These are phyloP conservation scores for Gymnoscopelus braueri DNA, from an alignment of 2,797 vertebrate species.

Conservation along the genomic window DNA sequence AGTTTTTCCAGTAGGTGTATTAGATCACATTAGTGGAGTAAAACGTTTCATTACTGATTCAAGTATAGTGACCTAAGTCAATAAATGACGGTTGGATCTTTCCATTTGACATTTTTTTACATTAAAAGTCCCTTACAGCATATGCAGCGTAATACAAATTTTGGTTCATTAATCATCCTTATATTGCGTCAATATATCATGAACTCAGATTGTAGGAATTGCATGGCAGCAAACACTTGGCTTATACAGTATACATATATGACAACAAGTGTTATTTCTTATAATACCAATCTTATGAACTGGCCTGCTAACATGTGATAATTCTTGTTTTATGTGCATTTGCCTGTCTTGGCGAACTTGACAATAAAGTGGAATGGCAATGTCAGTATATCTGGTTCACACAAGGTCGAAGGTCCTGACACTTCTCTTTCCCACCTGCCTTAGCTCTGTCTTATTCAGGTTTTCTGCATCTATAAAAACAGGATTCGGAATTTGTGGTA, in stretches of 20 bases:
- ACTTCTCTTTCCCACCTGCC: slow-evolving; percentile 5
- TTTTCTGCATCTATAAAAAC: not conserved
- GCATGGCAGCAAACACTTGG: not conserved
- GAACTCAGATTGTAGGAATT: not conserved
- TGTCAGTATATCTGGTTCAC: slow-evolving; percentile 4
- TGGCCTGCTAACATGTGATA: not conserved
- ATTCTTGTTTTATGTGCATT: slow-evolving; percentile 24
- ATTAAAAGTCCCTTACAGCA: too few relatives aligned
- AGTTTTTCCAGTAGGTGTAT: too few relatives aligned
- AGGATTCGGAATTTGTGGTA: too few relatives aligned
- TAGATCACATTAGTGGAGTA: too few relatives aligned
- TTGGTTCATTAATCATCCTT: not conserved
- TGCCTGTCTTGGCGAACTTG: slow-evolving; percentile 25
- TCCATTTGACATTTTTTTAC: too few relatives aligned
- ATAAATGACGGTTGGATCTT: too few relatives aligned
- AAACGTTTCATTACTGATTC: too few relatives aligned
- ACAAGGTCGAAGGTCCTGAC: slow-evolving; percentile 26
- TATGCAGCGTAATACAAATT: too few relatives aligned
- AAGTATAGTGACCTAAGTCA: too few relatives aligned
- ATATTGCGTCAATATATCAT: not conserved
- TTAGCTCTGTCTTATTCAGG: slow-evolving; percentile 10
- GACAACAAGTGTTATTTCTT: not conserved
- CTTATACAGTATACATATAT: too few relatives aligned
- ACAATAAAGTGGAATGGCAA: slow-evolving; percentile 10
- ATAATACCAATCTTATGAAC: not conserved